Conservation (phyloP, 1,140 invertebrate genomes). For the Stegodyphus dumicola region DNA sequence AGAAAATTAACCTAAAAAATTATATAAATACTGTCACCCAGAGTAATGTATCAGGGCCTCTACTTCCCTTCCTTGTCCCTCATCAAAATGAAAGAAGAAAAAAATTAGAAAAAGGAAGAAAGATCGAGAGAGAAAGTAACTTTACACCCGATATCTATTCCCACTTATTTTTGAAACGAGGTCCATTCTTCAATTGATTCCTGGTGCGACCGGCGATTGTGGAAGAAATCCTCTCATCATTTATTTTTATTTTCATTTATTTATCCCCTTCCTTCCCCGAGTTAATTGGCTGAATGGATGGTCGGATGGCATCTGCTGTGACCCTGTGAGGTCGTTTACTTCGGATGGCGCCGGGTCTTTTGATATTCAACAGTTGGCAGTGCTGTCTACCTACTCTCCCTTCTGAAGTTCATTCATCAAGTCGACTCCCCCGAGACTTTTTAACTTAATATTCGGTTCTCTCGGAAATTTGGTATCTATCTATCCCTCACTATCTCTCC, state of each 20-base stretch:
- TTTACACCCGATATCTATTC: not conserved
- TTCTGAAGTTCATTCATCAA: constrained; percentile 17
- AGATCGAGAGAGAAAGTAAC: no score
- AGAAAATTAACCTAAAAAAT: no score
- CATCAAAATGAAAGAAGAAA: no score
- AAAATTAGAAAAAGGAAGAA: no score
- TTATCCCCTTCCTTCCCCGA: constrained; percentile 20
- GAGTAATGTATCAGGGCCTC: no score
- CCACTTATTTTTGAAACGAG: constrained; percentile 43
- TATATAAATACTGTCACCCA: no score
- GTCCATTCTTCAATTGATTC: constrained; percentile 48
- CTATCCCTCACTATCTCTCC: no score
- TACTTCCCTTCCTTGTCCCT: no score
- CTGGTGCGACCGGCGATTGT: constrained; percentile 25
- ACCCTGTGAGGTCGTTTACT: constrained; percentile 38
- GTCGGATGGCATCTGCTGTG: constrained; percentile 38
- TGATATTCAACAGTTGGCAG: constrained; percentile 48
- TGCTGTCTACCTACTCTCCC: not conserved
- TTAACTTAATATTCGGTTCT: not conserved
- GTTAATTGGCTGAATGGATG: constrained; percentile 45
- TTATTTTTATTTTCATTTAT: constrained; percentile 44
- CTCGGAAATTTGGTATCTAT: no score
- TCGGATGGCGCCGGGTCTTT: constrained; percentile 29
- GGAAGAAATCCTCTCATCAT: constrained; percentile 19
- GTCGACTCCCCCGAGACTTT: constrained; percentile 2